These are phyloP conservation scores for Poecilia wingei DNA, from an alignment of 2,797 vertebrate species.

Conservation along the genomic window DNA sequence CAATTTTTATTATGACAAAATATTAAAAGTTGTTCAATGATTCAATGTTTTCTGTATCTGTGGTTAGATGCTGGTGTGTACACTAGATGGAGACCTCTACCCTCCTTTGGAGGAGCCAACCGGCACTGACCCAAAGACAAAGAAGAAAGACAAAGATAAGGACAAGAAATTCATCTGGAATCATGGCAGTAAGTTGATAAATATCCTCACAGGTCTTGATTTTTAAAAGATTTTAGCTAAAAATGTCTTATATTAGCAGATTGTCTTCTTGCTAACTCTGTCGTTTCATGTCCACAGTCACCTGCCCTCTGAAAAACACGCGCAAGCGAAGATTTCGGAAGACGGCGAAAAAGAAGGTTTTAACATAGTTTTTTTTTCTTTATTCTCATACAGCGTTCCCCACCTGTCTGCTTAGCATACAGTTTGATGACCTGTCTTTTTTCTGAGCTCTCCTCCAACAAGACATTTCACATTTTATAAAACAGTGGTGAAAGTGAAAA, in stretches of 20 bases:
- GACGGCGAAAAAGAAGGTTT: constrained; percentile 92
- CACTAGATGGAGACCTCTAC: constrained; percentile 96
- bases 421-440: constrained; percentile 56
- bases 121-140: constrained; percentile 90
- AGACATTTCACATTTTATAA: constrained; percentile 71
- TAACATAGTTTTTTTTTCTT: constrained; percentile 25
- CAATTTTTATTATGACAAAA: background rate
- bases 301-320: constrained; percentile 93
- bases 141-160: constrained; percentile 97
- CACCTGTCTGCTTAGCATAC: constrained; percentile 46
- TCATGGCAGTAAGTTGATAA: constrained; percentile 88
- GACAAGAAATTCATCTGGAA: constrained; percentile 99
- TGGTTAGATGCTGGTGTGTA: constrained; percentile 94
- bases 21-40: background rate
- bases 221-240: background rate
- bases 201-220: background rate
- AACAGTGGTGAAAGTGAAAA: constrained; percentile 65
- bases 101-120: constrained; percentile 94
- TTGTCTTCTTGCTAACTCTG: constrained; percentile 43
- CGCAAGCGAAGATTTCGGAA: constrained; percentile 93
- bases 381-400: background rate
- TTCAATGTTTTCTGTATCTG: constrained; percentile 5
- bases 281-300: constrained; percentile 83
- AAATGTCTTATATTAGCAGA: constrained; percentile 25
- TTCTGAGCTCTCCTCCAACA: constrained; percentile 51